Evolutionary conservation across 2,113 vertebrate genomes (phyloP).

Genomic region (Osmerus mordax): DNA sequence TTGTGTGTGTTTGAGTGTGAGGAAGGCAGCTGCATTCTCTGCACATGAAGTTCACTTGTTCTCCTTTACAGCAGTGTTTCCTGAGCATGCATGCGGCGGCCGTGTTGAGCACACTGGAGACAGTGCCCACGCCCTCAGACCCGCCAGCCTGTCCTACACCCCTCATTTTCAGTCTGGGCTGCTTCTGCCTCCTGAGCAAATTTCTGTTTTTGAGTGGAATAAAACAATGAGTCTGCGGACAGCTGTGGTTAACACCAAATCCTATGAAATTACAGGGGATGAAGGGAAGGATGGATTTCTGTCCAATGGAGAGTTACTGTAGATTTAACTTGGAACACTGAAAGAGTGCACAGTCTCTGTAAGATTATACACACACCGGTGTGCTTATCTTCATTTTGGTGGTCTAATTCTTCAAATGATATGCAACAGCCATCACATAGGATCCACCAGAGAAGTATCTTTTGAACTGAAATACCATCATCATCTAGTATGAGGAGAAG

Average conservation of each 20-base stretch:
- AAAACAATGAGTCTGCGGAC: slow-evolving; percentile 49
- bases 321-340: no score
- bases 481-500: no score
- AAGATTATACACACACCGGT: neutral
- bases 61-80: neutral
- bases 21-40: slow-evolving; percentile 34
- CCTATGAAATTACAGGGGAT: slow-evolving; percentile 59
- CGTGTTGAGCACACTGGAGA: slow-evolving; percentile 49
- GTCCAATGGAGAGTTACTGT: no score
- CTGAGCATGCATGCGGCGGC: slow-evolving; percentile 9
- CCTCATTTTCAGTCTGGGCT: slow-evolving; percentile 66
- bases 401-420: slow-evolving; percentile 18
- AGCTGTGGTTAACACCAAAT: slow-evolving; percentile 63
- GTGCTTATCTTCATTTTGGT: slow-evolving; percentile 17
- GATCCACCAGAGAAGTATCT: no score
- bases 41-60: slow-evolving; percentile 4
- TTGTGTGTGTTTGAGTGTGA: slow-evolving; percentile 15
- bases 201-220: slow-evolving; percentile 65
- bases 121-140: slow-evolving; percentile 56
- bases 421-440: no score
- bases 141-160: slow-evolving; percentile 49
- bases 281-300: slow-evolving; percentile 36
- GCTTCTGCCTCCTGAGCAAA: slow-evolving; percentile 54
- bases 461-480: no score
- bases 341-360: no score